Evolutionary conservation across 2,888 invertebrate species (phyloP).

Genomic region (Apoderus coryli): DNA sequence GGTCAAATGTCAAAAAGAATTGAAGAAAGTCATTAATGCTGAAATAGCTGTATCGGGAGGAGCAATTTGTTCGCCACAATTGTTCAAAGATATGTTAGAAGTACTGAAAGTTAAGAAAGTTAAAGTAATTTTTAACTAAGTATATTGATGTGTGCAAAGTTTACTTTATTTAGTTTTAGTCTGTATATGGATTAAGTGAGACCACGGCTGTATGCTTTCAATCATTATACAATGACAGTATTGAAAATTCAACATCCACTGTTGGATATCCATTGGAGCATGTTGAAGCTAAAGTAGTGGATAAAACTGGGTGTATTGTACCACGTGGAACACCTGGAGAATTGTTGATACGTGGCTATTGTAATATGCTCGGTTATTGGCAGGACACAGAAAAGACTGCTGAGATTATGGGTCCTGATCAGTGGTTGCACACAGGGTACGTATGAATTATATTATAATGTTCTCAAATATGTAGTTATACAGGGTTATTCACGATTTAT

Average conservation of each 20-base stretch:
- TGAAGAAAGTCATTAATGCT: conserved; percentile 34
- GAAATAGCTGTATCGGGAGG: conserved; percentile 55
- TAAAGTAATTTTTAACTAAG: conserved; percentile 35
- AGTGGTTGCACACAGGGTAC: conserved; percentile 76
- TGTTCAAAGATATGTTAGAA: conserved; percentile 38
- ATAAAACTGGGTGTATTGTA: conserved; percentile 42
- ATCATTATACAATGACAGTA: conserved; percentile 34
- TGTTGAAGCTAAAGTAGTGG: conserved; percentile 49
- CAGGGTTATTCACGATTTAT: too few relatives aligned
- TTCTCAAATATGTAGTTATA: too few relatives aligned
- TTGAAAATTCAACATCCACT: conserved; percentile 32
- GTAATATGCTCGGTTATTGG: conserved; percentile 69
- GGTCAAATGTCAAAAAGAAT: conserved; percentile 36
- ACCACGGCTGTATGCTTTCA: conserved; percentile 39
- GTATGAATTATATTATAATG: too few relatives aligned
- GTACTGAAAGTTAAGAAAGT: conserved; percentile 35
- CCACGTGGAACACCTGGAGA: conserved; percentile 63
- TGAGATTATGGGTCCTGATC: conserved; percentile 45
- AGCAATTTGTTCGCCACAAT: conserved; percentile 49
- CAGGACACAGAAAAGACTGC: conserved; percentile 58
- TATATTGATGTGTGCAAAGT: too few relatives aligned
- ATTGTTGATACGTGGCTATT: conserved; percentile 57
- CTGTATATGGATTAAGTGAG: conserved; percentile 46
- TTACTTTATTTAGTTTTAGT: too few relatives aligned
- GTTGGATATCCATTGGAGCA: conserved; percentile 43